A percentile compares a stretch with the other conserved stretches of the same genome.
Conservation (phyloP, 2,888 invertebrate genomes). For the Athalia rosae region DNA sequence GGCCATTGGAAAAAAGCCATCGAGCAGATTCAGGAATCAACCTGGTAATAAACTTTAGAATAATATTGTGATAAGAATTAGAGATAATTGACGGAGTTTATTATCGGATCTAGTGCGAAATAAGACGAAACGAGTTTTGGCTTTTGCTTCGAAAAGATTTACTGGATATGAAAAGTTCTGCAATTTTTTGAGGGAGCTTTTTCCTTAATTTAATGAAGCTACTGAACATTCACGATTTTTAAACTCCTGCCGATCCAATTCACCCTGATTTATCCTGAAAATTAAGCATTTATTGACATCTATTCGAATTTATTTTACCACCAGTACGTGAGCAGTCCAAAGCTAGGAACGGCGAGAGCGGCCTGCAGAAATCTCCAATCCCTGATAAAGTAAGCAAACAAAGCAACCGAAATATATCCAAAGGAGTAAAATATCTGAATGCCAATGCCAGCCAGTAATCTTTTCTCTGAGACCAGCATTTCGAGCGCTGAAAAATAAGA, state of each 20-base stretch:
- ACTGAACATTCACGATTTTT: too few species aligned
- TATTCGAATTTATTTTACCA: conserved; percentile 73
- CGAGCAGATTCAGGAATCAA: conserved; percentile 85
- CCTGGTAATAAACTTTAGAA: conserved; percentile 62
- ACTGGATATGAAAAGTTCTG: too few species aligned
- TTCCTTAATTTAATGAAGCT: background rate
- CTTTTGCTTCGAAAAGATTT: too few species aligned
- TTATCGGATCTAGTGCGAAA: too few species aligned
- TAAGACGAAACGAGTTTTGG: too few species aligned
- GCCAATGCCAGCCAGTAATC: conserved; percentile 82
- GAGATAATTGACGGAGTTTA: background rate
- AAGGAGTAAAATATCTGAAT: conserved; percentile 85
- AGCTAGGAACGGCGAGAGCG: conserved; percentile 81
- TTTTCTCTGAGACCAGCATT: conserved; percentile 83
- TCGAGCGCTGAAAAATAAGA: conserved; percentile 75
- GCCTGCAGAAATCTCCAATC: conserved; percentile 84
- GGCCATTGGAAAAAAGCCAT: conserved; percentile 82
- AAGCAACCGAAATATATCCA: conserved; percentile 82
- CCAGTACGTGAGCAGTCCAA: conserved; percentile 81
- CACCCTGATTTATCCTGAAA: background rate
- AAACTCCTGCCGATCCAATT: too few species aligned
- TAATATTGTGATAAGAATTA: background rate
- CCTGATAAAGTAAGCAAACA: conserved; percentile 80
- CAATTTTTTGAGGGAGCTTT: too few species aligned
- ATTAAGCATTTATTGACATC: conserved; percentile 16